phyloP scores from a whole-genome alignment of 2,888 invertebrate genomes.

The Nebria brevicollis region DNA sequence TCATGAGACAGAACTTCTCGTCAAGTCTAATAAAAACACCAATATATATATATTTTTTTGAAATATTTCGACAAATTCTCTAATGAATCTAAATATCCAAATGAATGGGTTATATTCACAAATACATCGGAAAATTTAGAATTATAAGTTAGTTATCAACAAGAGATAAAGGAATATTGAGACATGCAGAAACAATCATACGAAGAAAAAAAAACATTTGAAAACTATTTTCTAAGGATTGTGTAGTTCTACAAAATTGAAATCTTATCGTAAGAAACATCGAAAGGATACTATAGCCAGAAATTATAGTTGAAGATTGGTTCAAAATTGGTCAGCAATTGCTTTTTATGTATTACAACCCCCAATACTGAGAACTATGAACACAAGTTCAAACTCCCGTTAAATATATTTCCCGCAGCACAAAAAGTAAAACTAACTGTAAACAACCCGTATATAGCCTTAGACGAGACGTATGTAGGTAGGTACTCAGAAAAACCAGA shows the following conservation, averaged over 20 bases:
- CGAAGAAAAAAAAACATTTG: not conserved
- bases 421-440: constrained; percentile 9
- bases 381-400: constrained; percentile 1
- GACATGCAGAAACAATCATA: not conserved
- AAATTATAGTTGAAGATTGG: not conserved
- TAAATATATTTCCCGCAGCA: constrained; percentile 14
- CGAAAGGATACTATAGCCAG: not conserved
- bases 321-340: not conserved
- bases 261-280: not conserved
- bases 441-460: constrained; percentile 5
- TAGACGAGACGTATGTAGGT: not conserved
- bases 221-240: not conserved
- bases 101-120: too few species aligned
- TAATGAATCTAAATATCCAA: too few species aligned
- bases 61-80: too few species aligned
- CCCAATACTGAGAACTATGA: not conserved
- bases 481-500: constrained; percentile 1
- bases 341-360: not conserved
- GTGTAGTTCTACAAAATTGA: not conserved
- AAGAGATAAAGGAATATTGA: too few species aligned
- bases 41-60: not conserved
- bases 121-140: too few species aligned
- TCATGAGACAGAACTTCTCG: not conserved
- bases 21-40: not conserved
- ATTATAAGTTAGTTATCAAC: too few species aligned